These are phyloP conservation scores for Neogale vison DNA, from an alignment of 2,113 vertebrate genomes.

Conservation along the genomic window DNA sequence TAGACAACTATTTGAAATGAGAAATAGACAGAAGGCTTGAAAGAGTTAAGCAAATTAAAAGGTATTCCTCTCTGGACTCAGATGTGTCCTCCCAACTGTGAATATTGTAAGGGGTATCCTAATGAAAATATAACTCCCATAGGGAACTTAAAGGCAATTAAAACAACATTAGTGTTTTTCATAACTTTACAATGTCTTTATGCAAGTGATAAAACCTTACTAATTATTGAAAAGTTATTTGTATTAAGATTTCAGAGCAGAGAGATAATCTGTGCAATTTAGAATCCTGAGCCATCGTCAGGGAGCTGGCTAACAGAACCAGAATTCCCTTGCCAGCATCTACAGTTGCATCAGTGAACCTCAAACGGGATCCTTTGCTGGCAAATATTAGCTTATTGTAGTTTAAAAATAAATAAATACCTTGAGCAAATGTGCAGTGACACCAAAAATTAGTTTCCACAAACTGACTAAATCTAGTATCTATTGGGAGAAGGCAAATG, in stretches of 20 bases:
- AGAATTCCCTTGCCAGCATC: conserved; percentile 35
- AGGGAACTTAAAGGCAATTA: conserved; percentile 75
- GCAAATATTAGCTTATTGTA: conserved; percentile 55
- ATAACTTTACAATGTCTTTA: conserved; percentile 54
- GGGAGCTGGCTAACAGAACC: conserved; percentile 22
- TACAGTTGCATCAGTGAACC: conserved; percentile 47
- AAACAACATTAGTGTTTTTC: conserved; percentile 77
- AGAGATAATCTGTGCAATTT: conserved; percentile 64
- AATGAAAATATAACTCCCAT: conserved; percentile 67
- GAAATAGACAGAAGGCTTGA: background rate
- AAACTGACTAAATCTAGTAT: conserved; percentile 60
- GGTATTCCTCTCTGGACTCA: conserved; percentile 59
- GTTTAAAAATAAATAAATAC: conserved; percentile 70
- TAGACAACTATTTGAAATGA: background rate
- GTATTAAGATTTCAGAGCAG: conserved; percentile 56
- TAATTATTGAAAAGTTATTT: conserved; percentile 76
- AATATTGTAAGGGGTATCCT: conserved; percentile 66
- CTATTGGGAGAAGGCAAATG: conserved; percentile 55
- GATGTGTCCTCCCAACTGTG: conserved; percentile 62
- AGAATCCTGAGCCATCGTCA: conserved; percentile 60
- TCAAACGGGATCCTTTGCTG: background rate
- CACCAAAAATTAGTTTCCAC: conserved; percentile 67
- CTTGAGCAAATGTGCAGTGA: conserved; percentile 44
- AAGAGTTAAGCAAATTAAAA: conserved; percentile 63
- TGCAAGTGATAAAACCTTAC: conserved; percentile 68